Conservation (phyloP, 2,797 vertebrate species). For the Agapornis canus region DNA sequence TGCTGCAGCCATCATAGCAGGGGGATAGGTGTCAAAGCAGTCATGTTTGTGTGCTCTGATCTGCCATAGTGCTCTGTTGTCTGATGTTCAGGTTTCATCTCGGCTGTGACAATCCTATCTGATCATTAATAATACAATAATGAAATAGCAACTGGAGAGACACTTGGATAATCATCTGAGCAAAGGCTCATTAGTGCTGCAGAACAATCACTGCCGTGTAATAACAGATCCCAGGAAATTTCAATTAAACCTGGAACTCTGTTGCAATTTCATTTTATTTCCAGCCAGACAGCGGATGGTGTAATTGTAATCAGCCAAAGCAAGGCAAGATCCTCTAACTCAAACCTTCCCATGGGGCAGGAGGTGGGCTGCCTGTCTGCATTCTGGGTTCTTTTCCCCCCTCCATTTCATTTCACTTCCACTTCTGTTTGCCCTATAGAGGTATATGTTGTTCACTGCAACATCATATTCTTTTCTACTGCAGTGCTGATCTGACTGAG, state of each 20-base stretch:
- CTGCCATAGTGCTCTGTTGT: not conserved
- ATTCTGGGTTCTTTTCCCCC: not conserved
- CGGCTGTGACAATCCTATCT: slow-evolving; percentile 78
- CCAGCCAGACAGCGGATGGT: slow-evolving; percentile 42
- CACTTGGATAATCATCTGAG: slow-evolving; percentile 83
- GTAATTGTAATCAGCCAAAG: slow-evolving; percentile 76
- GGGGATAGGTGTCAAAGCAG: not conserved
- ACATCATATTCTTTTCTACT: not conserved
- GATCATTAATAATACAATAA: slow-evolving; percentile 82
- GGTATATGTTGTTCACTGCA: not conserved
- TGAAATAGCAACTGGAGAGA: slow-evolving; percentile 78
- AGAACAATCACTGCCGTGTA: slow-evolving; percentile 79
- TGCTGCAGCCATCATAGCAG: not conserved
- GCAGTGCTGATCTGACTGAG: not conserved
- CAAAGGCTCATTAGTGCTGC: slow-evolving; percentile 79
- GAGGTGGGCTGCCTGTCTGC: not conserved
- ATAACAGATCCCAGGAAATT: slow-evolving; percentile 84
- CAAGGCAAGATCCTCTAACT: slow-evolving; percentile 57
- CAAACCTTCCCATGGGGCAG: slow-evolving; percentile 45
- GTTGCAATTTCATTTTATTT: slow-evolving; percentile 75
- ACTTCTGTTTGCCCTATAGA: not conserved
- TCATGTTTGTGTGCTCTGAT: not conserved
- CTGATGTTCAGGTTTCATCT: slow-evolving; percentile 52
- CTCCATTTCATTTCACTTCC: not conserved
- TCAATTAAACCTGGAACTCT: slow-evolving; percentile 83